These are phyloP conservation scores for Lydus trimaculatus DNA, from an alignment of 2,888 invertebrate genomes.

Conservation along the genomic window DNA sequence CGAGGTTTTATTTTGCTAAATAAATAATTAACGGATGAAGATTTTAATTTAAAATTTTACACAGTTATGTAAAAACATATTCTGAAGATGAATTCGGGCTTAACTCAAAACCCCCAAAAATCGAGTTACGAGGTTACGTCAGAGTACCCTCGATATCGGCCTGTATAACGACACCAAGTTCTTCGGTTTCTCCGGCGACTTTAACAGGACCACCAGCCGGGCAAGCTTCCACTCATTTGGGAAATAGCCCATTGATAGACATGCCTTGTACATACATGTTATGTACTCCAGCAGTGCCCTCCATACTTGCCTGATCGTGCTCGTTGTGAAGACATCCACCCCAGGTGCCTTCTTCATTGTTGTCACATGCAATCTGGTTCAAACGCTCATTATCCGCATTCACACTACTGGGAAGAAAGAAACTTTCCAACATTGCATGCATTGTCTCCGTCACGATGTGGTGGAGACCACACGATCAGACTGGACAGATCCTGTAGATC, in stretches of 20 bases:
- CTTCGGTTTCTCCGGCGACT: no score
- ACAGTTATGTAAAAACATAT: no score
- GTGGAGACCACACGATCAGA: background rate
- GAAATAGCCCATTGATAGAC: background rate
- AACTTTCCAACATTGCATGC: constrained; percentile 11
- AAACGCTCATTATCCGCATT: constrained; percentile 11
- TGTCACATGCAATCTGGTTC: no score
- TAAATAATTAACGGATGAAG: no score
- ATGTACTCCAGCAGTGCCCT: background rate
- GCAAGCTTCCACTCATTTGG: constrained; percentile 12
- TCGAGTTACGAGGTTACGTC: no score
- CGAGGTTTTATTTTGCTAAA: no score
- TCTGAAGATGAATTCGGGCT: no score
- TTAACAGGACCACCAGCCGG: constrained; percentile 5
- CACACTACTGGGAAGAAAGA: constrained; percentile 6
- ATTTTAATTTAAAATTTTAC: no score
- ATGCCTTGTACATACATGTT: constrained; percentile 8
- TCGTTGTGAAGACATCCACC: constrained; percentile 14
- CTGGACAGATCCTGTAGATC: constrained; percentile 3
- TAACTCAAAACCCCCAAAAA: no score
- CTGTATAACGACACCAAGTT: no score
- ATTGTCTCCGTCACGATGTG: constrained; percentile 9
- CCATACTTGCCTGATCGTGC: constrained; percentile 11
- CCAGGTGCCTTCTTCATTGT: constrained; percentile 22
- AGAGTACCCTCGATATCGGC: no score